Evolutionary conservation across 2,113 vertebrate species (phyloP).

Genomic region (Cyrtonyx montezumae): DNA sequence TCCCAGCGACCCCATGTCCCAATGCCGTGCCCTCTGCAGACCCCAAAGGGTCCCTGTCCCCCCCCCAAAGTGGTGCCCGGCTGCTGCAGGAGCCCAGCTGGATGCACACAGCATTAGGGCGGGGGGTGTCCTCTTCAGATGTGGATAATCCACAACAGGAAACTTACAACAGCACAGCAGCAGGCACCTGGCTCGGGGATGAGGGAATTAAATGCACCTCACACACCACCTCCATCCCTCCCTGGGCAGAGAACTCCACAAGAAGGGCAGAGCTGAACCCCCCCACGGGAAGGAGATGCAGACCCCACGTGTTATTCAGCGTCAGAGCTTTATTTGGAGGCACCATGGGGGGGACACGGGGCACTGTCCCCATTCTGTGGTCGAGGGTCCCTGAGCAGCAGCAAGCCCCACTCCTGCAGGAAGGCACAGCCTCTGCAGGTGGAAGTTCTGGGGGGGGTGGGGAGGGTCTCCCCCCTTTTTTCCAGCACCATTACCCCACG

Average conservation of each 20-base stretch:
- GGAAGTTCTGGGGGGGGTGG: not conserved
- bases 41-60: not conserved
- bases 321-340: not conserved
- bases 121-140: not conserved
- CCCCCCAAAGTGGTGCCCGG: fast-evolving
- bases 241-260: fast-evolving
- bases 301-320: fast-evolving
- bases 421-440: not conserved
- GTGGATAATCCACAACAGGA: conserved; percentile 16
- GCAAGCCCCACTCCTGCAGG: not conserved
- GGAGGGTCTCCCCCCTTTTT: not conserved
- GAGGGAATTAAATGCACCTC: not conserved
- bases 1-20: too few relatives aligned
- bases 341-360: not conserved
- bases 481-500: not conserved
- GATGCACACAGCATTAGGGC: not conserved
- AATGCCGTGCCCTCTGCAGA: not conserved
- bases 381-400: not conserved
- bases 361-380: fast-evolving
- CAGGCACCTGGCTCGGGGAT: not conserved
- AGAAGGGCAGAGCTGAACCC: not conserved
- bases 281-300: not conserved
- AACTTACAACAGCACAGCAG: conserved; percentile 9
- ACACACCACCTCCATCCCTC: not conserved
- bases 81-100: not conserved